Evolutionary conservation across 2,888 invertebrate species (phyloP).

Genomic region (Cephus rjabovi): DNA sequence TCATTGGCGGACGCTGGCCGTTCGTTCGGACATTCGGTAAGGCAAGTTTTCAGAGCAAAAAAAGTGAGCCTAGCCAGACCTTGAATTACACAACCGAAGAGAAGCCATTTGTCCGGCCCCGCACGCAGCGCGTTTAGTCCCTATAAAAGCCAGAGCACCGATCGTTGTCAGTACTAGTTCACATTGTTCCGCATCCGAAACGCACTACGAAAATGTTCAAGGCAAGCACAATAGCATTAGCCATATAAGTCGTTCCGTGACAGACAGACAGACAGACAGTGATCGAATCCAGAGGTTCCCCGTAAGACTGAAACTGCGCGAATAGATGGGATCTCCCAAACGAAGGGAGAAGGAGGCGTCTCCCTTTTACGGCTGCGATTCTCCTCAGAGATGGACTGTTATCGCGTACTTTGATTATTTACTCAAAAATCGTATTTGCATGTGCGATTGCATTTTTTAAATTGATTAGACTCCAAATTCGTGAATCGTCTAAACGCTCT

Average conservation of each 20-base stretch:
- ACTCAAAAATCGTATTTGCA: background rate
- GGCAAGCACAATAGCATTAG: background rate
- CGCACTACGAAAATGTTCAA: background rate
- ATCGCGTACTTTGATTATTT: too few relatives aligned
- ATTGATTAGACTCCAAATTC: too few relatives aligned
- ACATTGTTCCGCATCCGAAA: background rate
- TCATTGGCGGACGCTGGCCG: background rate
- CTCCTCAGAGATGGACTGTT: too few relatives aligned
- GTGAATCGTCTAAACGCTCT: too few relatives aligned
- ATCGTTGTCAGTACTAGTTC: background rate
- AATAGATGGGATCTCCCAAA: too few relatives aligned
- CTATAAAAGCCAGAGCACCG: constrained; percentile 2
- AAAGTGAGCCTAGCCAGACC: constrained; percentile 36
- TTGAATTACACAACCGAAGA: constrained; percentile 54
- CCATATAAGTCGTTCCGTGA: background rate
- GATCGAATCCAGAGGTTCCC: too few relatives aligned
- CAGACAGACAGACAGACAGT: too few relatives aligned
- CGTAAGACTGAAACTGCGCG: background rate
- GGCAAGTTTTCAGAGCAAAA: background rate
- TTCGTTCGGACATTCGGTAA: constrained; percentile 4
- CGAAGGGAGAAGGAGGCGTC: too few relatives aligned
- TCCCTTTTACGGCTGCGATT: too few relatives aligned
- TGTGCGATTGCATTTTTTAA: background rate
- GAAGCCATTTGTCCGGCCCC: constrained; percentile 1
- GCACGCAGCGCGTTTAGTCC: background rate